A percentile compares a stretch with the other conserved stretches of the same genome.
These are phyloP conservation scores for Plemyria rubiginata DNA, from an alignment of 2,888 invertebrate species.

Conservation along the genomic window DNA sequence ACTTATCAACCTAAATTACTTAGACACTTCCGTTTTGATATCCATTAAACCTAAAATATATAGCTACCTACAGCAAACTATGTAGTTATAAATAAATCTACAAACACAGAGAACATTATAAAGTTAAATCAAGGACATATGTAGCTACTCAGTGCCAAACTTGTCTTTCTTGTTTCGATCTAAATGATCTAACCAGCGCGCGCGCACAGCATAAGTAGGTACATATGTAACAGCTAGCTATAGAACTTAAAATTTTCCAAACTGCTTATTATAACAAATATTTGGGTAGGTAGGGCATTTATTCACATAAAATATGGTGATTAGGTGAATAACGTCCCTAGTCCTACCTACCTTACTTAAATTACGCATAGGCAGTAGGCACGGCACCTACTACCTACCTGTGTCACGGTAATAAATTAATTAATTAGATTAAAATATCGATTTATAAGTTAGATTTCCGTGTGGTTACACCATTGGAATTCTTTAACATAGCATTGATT, in stretches of 20 bases:
- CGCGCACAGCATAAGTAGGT: neutral
- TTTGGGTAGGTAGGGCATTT: constrained; percentile 12
- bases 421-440: constrained; percentile 1
- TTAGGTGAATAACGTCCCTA: neutral
- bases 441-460: constrained; percentile 4
- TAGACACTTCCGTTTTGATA: neutral
- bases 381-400: too few relatives aligned
- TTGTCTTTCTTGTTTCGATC: constrained; percentile 28
- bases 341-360: too few relatives aligned
- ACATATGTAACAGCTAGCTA: constrained; percentile 12
- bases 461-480: constrained; percentile 22
- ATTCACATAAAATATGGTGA: constrained; percentile 7
- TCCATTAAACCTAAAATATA: too few relatives aligned
- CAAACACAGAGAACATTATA: constrained; percentile 21
- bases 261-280: constrained; percentile 1
- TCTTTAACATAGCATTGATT: constrained; percentile 5
- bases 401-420: too few relatives aligned
- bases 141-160: constrained; percentile 28
- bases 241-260: neutral
- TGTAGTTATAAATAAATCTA: neutral
- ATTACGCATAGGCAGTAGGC: too few relatives aligned
- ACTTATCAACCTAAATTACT: neutral
- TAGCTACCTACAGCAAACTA: neutral
- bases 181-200: neutral
- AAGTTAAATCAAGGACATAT: constrained; percentile 27